These are phyloP conservation scores for Pollicipes pollicipes DNA, from an alignment of 1,140 invertebrate genomes.

Conservation along the genomic window DNA sequence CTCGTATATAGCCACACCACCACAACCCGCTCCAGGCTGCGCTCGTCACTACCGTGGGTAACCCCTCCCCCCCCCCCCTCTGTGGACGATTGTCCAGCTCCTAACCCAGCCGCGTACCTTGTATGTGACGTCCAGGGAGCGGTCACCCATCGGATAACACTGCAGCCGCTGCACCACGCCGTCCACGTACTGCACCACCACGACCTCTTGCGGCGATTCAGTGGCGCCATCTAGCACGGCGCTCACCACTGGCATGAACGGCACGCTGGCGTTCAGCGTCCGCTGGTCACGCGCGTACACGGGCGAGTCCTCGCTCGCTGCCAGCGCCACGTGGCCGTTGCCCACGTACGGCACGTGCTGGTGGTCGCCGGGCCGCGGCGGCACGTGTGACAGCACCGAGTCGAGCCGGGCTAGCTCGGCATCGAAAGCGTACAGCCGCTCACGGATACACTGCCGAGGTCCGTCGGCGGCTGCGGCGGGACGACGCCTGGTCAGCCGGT, in stretches of 20 bases:
- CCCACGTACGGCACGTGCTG: slow-evolving; percentile 29
- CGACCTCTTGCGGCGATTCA: not conserved
- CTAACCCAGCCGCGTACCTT: too few relatives aligned
- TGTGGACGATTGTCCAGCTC: too few relatives aligned
- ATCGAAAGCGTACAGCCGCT: not conserved
- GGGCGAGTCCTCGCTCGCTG: slow-evolving; percentile 40
- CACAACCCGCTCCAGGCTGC: too few relatives aligned
- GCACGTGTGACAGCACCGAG: slow-evolving; percentile 3
- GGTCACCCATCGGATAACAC: not conserved
- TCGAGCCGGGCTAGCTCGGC: not conserved
- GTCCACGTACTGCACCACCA: not conserved
- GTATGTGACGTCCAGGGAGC: not conserved
- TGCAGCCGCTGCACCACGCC: not conserved
- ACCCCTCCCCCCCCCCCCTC: too few relatives aligned
- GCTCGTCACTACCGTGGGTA: too few relatives aligned
- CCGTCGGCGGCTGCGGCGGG: not conserved
- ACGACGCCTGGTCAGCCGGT: not conserved
- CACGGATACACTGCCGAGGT: not conserved
- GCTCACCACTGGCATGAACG: not conserved
- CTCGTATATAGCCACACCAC: too few relatives aligned
- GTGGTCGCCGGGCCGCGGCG: slow-evolving; percentile 12
- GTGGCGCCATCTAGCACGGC: not conserved
- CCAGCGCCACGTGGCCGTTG: slow-evolving; percentile 29
- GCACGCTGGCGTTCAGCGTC: slow-evolving; percentile 30
- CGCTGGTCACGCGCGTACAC: slow-evolving; percentile 49